A percentile compares a stretch with the other conserved stretches of the same genome.
These are phyloP conservation scores for Iguana delicatissima DNA, from an alignment of 2,797 vertebrate genomes.

Conservation along the genomic window DNA sequence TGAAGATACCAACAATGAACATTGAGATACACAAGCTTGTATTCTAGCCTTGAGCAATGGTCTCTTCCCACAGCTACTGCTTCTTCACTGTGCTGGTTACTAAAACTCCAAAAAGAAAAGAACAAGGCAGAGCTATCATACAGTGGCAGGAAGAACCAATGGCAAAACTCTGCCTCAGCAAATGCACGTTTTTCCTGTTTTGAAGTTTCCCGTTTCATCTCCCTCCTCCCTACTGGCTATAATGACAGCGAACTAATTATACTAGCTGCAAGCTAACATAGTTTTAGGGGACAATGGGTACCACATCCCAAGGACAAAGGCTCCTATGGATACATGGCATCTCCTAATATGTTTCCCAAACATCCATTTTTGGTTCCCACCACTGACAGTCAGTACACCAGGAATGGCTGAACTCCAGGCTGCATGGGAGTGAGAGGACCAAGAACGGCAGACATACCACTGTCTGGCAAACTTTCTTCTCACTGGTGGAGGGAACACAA, in stretches of 20 bases:
- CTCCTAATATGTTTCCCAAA: neutral
- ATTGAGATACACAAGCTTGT: neutral
- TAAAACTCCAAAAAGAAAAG: neutral
- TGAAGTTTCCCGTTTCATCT: too few species aligned
- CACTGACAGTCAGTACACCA: neutral
- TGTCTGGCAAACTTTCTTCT: neutral
- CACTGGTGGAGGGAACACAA: neutral
- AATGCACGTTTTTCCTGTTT: too few species aligned
- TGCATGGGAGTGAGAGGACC: neutral
- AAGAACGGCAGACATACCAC: neutral
- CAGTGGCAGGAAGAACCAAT: neutral
- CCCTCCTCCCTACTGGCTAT: neutral
- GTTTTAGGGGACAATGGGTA: neutral
- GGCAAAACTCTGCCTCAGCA: neutral
- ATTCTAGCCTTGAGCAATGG: neutral
- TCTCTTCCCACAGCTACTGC: too few species aligned
- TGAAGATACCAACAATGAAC: neutral
- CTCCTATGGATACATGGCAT: neutral
- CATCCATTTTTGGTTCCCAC: neutral
- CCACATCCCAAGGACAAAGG: neutral
- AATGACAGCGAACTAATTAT: neutral
- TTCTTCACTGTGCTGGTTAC: neutral
- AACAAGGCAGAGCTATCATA: neutral
- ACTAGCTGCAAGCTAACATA: neutral
- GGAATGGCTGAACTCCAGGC: neutral